Evolutionary conservation across 1,140 invertebrate genomes (phyloP), one percentile per base, ranked within the genome.

Genomic region (Phymorhynchus buccinoides): DNA sequence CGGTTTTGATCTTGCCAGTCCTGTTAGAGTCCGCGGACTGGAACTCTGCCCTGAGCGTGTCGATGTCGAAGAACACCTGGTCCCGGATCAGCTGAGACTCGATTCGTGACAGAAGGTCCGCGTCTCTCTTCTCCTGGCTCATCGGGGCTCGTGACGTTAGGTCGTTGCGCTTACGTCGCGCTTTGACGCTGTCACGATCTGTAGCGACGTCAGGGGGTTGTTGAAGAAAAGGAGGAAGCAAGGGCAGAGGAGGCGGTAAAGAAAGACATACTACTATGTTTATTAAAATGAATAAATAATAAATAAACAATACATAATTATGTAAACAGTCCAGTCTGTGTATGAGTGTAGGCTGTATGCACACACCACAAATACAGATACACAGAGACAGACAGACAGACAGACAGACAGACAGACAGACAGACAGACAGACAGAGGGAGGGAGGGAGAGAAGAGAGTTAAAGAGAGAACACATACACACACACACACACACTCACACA

Each of bases 101-200:
- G 14, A 90, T 86, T 44, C 91, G 80, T 48, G 80, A 71, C 18
- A 91, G 42, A 44, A 91, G 85, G 52, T 92, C 90, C 4, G 83
- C 78, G 84, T 92, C 91, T 35, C 84, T 83, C 44, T 89, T 86
- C 77, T 91, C 90, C n/a, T 85, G 73, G 0, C 86, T 87, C 66
- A 90, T 77, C 37, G 85, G 86, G 30, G 86, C 44, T 1, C 86
- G 82, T 7, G 86, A 68, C 7, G 85, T 84, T 3, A 87, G 77
- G 83, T 90, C 87, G 62, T 91, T 91, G 35, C 88, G 62, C 22
- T 84, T 83, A 14, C 88, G 87, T 62, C 88, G 84, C 9, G 91
- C 91, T 42, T 87, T 75, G 6, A 92, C 90, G 79, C 91, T 92
- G 82, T 92, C 91, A n/a, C 91, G 83, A n/a, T 89, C 91, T 92